Base-by-base conservation (phyloP, 1,140 invertebrate species). In the Diploscapter pachys region DNA sequence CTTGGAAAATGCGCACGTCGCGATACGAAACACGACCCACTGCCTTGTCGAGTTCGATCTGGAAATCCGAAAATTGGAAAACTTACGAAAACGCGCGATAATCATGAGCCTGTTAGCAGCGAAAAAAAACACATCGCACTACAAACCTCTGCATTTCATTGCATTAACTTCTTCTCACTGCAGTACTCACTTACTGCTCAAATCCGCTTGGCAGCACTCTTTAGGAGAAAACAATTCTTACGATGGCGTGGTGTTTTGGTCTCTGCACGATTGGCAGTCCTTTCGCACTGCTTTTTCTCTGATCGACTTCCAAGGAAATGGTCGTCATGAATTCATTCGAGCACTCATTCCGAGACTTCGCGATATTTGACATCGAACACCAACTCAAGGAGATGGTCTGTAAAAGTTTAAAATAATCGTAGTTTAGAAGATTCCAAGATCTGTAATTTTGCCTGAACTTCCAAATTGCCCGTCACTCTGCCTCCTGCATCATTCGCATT, bases 1-100 rank as follows among this genome's bases (percentile, higher is more conserved):
- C 56, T 50, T 71, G 69, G 51, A 75, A 52, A 89, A 97, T 92
- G 69, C 92, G 91, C 82, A 96, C 91, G 85, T 98, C 95, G 82
- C 95, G 91, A 81, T 97, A 98, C 0, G 94, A 96, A 2, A 98
- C 84, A 3, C 94, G 89, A 5, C 96, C 89, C 82, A 90, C 93
- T 50, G 97, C 85, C n/a, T 91, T 90, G 50, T 91, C 89, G 78
- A 91, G 86, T 61, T 90, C 88, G 9, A 75, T n/a, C 54, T 69
- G 55, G 31, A 31, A 31, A 31, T 31, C 31, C 31, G 31, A 31
- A 31, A 31, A 31, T 1, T 31, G 31, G 31, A 31, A 31, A 31
- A 31, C 31, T 31, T 31, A 31, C 31, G 31, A 31, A 1, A 31
- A 31, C 31, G 31, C 31, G 1, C 31, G 31, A 31, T 31, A 31